A percentile compares a stretch with the other conserved stretches of the same genome.
Evolutionary conservation across 2,113 vertebrate genomes (phyloP).

Genomic region (Pithys albifrons): DNA sequence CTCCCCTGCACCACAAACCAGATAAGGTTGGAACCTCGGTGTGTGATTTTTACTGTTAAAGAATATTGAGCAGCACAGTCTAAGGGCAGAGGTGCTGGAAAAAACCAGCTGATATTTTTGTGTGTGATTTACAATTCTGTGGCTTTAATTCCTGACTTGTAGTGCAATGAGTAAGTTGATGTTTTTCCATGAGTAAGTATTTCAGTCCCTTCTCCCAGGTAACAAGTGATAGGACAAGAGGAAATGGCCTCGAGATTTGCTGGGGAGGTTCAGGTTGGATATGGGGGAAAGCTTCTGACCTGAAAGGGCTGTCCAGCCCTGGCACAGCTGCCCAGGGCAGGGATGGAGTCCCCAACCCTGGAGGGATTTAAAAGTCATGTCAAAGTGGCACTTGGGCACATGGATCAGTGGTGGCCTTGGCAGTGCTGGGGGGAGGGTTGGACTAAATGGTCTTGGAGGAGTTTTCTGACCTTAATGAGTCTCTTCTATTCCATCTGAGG

Average conservation of each 20-base stretch:
- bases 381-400: not conserved
- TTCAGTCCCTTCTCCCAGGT: not conserved
- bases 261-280: not conserved
- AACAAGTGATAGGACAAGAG: not conserved
- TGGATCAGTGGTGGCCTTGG: not conserved
- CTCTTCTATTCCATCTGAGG: accelerated
- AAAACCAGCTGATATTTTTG: accelerated
- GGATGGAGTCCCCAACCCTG: accelerated
- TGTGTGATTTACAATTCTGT: accelerated
- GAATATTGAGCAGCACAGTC: accelerated
- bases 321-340: not conserved
- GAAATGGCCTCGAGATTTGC: not conserved
- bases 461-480: accelerated
- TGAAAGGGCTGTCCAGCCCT: not conserved
- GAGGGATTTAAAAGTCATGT: not conserved
- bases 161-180: accelerated
- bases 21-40: accelerated
- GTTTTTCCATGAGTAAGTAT: accelerated
- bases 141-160: accelerated
- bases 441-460: accelerated
- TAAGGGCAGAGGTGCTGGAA: not conserved
- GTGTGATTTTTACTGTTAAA: accelerated
- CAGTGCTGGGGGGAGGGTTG: not conserved
- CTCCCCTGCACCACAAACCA: not conserved
- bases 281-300: accelerated